Evolutionary conservation across 1,140 invertebrate genomes (phyloP).

Genomic region (Nixonia krombeini): DNA sequence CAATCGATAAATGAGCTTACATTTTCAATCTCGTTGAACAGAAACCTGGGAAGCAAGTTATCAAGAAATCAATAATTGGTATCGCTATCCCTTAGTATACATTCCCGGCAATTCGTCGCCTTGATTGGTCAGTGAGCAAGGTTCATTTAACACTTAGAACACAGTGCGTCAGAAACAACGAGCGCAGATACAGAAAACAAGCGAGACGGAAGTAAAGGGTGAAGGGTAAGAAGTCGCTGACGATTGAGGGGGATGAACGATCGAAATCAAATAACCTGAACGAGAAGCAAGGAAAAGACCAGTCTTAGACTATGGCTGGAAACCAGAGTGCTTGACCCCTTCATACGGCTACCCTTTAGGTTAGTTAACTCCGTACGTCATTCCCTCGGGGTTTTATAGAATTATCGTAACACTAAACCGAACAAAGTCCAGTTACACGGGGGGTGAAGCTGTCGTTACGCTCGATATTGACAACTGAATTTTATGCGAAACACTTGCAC

Average conservation of each 20-base stretch:
- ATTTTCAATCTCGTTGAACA: too few relatives aligned
- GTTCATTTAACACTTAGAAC: conserved; percentile 30
- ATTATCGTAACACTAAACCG: conserved; percentile 58
- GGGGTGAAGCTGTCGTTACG: conserved; percentile 21
- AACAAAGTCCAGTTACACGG: conserved; percentile 25
- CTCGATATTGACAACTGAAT: conserved; percentile 34
- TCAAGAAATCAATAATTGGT: conserved; percentile 2
- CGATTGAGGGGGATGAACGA: conserved; percentile 25
- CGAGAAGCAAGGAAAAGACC: conserved; percentile 33
- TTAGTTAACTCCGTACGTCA: conserved; percentile 47
- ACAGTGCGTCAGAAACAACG: conserved; percentile 12
- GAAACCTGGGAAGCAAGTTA: not conserved
- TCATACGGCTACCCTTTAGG: conserved; percentile 50
- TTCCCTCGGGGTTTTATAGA: conserved; percentile 51
- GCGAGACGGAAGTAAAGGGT: conserved; percentile 20
- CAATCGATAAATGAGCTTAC: too few relatives aligned
- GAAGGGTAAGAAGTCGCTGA: conserved; percentile 39
- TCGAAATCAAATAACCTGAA: conserved; percentile 38
- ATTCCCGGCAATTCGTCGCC: conserved; percentile 6
- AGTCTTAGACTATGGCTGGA: conserved; percentile 43
- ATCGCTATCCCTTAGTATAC: not conserved
- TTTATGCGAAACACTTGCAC: conserved; percentile 7
- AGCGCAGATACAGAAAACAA: conserved; percentile 11
- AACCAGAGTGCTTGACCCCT: conserved; percentile 56
- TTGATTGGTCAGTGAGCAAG: conserved; percentile 31